These are phyloP conservation scores for Serripes groenlandicus DNA, from an alignment of 2,888 invertebrate species.

Conservation along the genomic window DNA sequence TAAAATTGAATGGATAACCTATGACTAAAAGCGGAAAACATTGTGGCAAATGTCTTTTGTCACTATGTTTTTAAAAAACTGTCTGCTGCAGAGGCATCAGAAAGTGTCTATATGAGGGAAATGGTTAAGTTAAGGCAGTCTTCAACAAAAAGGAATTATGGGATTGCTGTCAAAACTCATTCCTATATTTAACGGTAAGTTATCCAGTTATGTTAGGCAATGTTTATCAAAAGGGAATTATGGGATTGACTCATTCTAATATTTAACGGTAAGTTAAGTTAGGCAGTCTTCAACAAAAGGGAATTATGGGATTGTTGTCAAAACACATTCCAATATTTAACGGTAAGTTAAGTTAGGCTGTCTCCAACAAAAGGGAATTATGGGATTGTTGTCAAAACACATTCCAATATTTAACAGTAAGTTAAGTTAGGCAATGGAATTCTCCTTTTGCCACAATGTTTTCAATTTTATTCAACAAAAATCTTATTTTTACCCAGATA, in stretches of 20 bases:
- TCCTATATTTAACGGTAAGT: conserved; percentile 79
- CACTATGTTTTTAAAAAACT: too few relatives aligned
- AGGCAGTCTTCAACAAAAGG: conserved; percentile 79
- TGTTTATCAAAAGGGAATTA: background rate
- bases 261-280: conserved; percentile 65
- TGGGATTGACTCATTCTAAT: background rate
- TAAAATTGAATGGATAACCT: too few relatives aligned
- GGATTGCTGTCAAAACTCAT: conserved; percentile 77
- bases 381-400: background rate
- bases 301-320: conserved; percentile 77
- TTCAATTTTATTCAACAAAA: too few relatives aligned
- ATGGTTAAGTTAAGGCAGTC: conserved; percentile 79
- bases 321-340: conserved; percentile 79
- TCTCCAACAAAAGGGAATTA: background rate
- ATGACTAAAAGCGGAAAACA: too few relatives aligned
- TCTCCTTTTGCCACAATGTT: too few relatives aligned
- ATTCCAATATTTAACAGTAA: background rate
- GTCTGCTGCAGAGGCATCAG: too few relatives aligned
- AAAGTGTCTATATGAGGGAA: too few relatives aligned
- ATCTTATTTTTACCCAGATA: too few relatives aligned
- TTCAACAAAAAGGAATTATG: conserved; percentile 79
- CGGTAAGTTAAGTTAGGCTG: conserved; percentile 64
- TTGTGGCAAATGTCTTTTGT: too few relatives aligned
- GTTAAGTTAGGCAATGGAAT: background rate
- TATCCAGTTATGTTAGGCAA: background rate